A percentile compares a stretch with the other conserved stretches of the same genome.
Evolutionary conservation across 2,113 vertebrate species (phyloP).

Genomic region (Blennius ocellaris): DNA sequence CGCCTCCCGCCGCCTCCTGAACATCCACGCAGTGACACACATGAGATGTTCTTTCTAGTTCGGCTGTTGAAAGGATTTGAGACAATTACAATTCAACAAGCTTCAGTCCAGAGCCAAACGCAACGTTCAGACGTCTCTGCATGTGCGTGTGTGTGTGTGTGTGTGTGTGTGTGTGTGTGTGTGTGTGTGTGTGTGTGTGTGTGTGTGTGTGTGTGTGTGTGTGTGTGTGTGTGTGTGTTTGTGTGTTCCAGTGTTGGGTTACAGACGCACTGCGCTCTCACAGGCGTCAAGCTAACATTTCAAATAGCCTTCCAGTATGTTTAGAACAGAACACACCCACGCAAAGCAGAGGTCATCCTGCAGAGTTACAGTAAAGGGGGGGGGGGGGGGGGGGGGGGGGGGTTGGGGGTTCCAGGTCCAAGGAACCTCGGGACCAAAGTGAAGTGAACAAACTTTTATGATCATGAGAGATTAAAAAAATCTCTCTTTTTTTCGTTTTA

Average conservation of each 20-base stretch:
- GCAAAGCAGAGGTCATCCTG: constrained; percentile 69
- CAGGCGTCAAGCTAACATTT: constrained; percentile 57
- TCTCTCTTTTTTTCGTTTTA: too few relatives aligned
- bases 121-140: not conserved
- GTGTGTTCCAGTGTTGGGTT: constrained; percentile 49
- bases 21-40: constrained; percentile 34
- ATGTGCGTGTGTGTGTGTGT: not conserved
- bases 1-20: constrained; percentile 3
- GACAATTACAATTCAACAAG: constrained; percentile 47
- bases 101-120: constrained; percentile 32
- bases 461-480: constrained; percentile 1
- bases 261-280: constrained; percentile 43
- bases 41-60: constrained; percentile 25
- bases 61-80: constrained; percentile 24
- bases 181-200: constrained; percentile 2
- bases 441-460: not conserved
- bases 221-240: constrained; percentile 13
- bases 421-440: not conserved
- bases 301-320: constrained; percentile 67
- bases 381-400: constrained; percentile 1
- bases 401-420: not conserved
- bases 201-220: constrained; percentile 6
- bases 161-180: constrained; percentile 13
- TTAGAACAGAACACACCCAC: constrained; percentile 64
- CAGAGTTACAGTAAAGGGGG: constrained; percentile 19